Evolutionary conservation across 2,797 vertebrate species (phyloP).

Genomic region (Lepilemur septentrionalis): DNA sequence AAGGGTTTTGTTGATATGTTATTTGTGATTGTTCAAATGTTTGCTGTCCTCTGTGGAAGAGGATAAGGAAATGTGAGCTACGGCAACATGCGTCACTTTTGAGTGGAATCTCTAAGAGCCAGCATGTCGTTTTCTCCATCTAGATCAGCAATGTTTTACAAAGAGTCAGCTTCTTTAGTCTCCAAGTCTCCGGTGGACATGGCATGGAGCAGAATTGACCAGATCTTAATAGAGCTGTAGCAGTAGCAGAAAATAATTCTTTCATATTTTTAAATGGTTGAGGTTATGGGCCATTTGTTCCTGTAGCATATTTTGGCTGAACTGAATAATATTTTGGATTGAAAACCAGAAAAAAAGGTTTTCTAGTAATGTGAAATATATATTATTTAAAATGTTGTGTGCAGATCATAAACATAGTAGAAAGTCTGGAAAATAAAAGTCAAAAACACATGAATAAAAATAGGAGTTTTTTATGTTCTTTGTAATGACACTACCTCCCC

Average conservation of each 20-base stretch:
- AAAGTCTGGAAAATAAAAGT: background rate
- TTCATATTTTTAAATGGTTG: background rate
- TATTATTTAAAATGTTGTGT: background rate
- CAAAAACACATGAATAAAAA: background rate
- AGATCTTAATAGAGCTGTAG: background rate
- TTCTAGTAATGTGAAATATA: background rate
- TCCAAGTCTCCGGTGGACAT: background rate
- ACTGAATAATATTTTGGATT: background rate
- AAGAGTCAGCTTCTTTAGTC: background rate
- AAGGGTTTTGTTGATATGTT: background rate
- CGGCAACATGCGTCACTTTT: background rate
- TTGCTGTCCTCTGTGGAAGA: background rate
- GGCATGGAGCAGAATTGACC: accelerated
- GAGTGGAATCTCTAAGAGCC: background rate
- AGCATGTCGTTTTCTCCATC: background rate
- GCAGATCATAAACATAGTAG: background rate
- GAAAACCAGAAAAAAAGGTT: background rate
- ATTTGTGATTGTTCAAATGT: background rate
- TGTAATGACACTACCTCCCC: accelerated
- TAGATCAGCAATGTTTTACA: background rate
- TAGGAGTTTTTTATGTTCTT: background rate
- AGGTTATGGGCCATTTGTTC: background rate
- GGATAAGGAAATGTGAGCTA: background rate
- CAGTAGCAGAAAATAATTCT: background rate
- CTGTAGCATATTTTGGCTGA: background rate